Conservation (phyloP, 2,113 vertebrate species). For the Myrmecobius fasciatus region DNA sequence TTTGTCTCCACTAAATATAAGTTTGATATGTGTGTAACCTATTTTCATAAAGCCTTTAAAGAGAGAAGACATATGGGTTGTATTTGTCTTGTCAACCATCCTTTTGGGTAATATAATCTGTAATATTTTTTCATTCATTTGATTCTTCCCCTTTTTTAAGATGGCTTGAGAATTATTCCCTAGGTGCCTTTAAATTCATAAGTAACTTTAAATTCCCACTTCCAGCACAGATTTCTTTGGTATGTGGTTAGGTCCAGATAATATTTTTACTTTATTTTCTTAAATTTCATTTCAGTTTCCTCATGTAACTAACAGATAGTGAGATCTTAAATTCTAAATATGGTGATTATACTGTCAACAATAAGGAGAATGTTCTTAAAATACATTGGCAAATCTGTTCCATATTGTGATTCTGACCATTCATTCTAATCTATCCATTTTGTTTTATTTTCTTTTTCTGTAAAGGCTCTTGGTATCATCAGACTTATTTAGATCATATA, state of each 20-base stretch:
- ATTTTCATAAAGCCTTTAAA: neutral
- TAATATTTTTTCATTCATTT: neutral
- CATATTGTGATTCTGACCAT: neutral
- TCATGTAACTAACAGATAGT: neutral
- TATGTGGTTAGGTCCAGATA: neutral
- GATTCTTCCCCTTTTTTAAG: neutral
- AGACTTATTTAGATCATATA: neutral
- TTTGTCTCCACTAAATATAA: neutral
- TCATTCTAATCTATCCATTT: neutral
- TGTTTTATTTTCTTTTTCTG: neutral
- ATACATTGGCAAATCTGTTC: neutral
- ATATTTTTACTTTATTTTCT: neutral
- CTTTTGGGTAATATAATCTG: neutral
- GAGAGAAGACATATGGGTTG: neutral
- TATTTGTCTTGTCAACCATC: neutral
- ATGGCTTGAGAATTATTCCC: neutral
- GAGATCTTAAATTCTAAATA: neutral
- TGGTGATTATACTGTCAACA: neutral
- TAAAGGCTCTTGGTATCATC: neutral
- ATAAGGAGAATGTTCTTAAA: neutral
- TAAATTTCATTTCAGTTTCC: neutral
- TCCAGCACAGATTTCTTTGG: neutral
- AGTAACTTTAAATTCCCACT: neutral
- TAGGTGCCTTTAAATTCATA: neutral
- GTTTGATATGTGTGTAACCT: neutral